Conservation (phyloP, 2,888 invertebrate genomes). For the Hydriomena furcata region DNA sequence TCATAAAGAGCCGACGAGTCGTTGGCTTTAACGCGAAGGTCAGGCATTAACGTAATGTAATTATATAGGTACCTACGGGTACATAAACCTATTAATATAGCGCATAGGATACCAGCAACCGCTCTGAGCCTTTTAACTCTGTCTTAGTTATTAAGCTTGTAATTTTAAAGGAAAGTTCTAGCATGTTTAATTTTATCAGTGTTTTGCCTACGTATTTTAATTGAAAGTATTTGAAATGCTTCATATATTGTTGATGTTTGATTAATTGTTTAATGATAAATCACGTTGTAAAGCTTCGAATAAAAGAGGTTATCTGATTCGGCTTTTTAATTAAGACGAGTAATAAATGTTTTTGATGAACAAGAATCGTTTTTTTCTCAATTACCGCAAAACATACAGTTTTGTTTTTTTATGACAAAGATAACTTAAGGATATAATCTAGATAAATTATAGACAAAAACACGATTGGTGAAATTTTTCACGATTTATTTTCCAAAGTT, state of each 20-base stretch:
- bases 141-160: conserved; percentile 14
- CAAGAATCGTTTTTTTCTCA: too few species aligned
- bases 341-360: too few species aligned
- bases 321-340: too few species aligned
- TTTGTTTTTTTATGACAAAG: too few species aligned
- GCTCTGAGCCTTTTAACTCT: conserved; percentile 17
- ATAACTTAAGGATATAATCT: too few species aligned
- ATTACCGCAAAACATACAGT: too few species aligned
- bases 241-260: background rate
- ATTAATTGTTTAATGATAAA: too few species aligned
- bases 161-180: background rate
- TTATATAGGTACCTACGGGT: conserved; percentile 42
- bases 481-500: too few species aligned
- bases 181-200: background rate
- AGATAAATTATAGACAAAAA: too few species aligned
- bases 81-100: conserved; percentile 21
- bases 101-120: conserved; percentile 18
- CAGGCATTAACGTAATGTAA: conserved; percentile 60
- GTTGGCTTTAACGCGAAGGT: conserved; percentile 69
- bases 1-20: conserved; percentile 59
- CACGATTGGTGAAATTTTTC: too few species aligned
- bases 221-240: conserved; percentile 1
- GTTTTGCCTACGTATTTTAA: background rate
- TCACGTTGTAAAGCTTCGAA: too few species aligned
- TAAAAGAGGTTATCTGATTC: too few species aligned